Percentiles rank a stretch among this genome's conserved stretches.
Evolutionary conservation across 2,888 invertebrate species (phyloP).

Genomic region (Hirtodrosophila duncani): DNA sequence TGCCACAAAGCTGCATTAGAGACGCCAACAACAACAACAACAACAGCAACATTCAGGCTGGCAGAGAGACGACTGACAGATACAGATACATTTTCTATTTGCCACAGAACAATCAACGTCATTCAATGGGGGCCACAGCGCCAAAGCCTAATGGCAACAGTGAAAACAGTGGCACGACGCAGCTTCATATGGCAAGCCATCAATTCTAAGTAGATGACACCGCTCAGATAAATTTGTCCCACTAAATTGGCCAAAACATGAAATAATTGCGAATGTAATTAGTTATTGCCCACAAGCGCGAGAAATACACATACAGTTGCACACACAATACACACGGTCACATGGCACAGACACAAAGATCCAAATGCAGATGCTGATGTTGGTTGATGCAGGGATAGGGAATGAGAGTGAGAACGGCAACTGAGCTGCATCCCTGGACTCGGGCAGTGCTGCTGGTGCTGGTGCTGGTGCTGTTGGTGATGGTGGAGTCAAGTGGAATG

Average conservation of each 20-base stretch:
- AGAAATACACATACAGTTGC: conserved; percentile 35
- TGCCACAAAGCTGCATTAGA: conserved; percentile 42
- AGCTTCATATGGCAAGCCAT: conserved; percentile 67
- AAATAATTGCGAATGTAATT: conserved; percentile 79
- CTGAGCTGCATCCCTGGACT: conserved; percentile 3
- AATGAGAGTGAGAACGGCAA: not conserved
- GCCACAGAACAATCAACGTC: conserved; percentile 68
- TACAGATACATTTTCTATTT: conserved; percentile 48
- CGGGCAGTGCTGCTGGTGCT: conserved; percentile 4
- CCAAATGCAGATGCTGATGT: conserved; percentile 10
- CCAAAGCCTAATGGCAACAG: conserved; percentile 57
- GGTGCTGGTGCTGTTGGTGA: conserved; percentile 13
- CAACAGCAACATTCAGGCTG: conserved; percentile 30
- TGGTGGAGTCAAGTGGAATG: conserved; percentile 69
- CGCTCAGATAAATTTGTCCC: conserved; percentile 79
- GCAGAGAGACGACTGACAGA: conserved; percentile 37
- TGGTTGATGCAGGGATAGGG: not conserved
- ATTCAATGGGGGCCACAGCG: conserved; percentile 46
- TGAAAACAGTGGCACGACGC: conserved; percentile 31
- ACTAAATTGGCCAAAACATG: conserved; percentile 79
- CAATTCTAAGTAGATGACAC: conserved; percentile 79
- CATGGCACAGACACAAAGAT: conserved; percentile 18
- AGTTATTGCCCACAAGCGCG: conserved; percentile 77
- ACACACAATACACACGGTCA: conserved; percentile 23
- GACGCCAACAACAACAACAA: conserved; percentile 21